phyloP scores from a whole-genome alignment of 2,888 invertebrate species.

The Diadegma fenestrale region DNA sequence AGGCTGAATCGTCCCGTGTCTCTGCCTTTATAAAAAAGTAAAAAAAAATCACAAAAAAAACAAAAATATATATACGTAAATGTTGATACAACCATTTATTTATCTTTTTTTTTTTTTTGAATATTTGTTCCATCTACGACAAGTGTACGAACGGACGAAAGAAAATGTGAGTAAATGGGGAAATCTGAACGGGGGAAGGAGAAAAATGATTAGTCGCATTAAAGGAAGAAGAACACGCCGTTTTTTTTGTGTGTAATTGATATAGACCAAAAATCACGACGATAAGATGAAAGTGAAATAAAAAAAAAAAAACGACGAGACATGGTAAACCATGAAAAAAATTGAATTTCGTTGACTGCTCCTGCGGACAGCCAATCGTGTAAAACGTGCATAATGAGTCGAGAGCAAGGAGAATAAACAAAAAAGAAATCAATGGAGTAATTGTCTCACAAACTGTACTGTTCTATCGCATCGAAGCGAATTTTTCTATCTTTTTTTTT shows the following conservation, averaged over 20 bases:
- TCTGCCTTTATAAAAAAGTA: constrained; percentile 61
- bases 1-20: constrained; percentile 63
- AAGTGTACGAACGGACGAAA: constrained; percentile 30
- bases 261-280: constrained; percentile 55
- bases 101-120: constrained; percentile 59
- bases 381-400: constrained; percentile 54
- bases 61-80: constrained; percentile 61
- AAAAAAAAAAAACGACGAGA: constrained; percentile 12
- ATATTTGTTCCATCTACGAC: constrained; percentile 58
- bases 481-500: background rate
- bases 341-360: constrained; percentile 53
- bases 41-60: constrained; percentile 49
- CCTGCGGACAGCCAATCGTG: constrained; percentile 45
- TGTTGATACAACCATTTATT: constrained; percentile 68
- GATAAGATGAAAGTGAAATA: constrained; percentile 29
- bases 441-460: constrained; percentile 41
- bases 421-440: constrained; percentile 11
- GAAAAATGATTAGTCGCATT: constrained; percentile 40
- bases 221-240: constrained; percentile 42
- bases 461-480: constrained; percentile 42
- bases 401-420: constrained; percentile 37
- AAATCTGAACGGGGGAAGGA: constrained; percentile 11
- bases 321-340: background rate
- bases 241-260: constrained; percentile 53
- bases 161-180: background rate